Evolutionary conservation across 1,140 invertebrate genomes (phyloP).

Genomic region (Drosophila mauritiana): DNA sequence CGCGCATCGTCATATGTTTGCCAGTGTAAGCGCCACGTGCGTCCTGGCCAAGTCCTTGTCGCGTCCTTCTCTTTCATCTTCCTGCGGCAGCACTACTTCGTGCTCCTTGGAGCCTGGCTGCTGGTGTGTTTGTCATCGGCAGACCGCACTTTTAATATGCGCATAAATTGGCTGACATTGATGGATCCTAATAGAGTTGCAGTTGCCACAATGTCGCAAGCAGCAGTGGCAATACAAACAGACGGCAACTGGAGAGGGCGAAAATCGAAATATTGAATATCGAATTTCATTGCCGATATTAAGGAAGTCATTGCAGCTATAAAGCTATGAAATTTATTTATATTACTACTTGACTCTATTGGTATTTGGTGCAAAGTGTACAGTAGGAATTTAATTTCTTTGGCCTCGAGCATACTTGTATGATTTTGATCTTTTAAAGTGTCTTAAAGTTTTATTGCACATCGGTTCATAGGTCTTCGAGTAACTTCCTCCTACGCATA

Average conservation of each 20-base stretch:
- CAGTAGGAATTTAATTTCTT: too few species aligned
- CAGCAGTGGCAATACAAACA: conserved; percentile 22
- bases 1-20: conserved; percentile 66
- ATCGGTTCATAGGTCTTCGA: conserved; percentile 20
- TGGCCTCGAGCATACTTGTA: too few species aligned
- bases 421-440: too few species aligned
- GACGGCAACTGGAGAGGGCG: background rate
- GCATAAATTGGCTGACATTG: conserved; percentile 82
- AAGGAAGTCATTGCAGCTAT: background rate
- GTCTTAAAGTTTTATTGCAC: conserved; percentile 7
- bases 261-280: background rate
- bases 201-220: conserved; percentile 33
- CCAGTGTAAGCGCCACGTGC: conserved; percentile 54
- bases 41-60: conserved; percentile 28
- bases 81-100: background rate
- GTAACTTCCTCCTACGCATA: background rate
- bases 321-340: background rate
- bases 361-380: too few species aligned
- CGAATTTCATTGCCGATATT: background rate
- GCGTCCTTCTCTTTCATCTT: background rate
- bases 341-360: background rate
- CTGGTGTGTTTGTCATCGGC: conserved; percentile 71
- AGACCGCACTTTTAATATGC: conserved; percentile 82
- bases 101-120: conserved; percentile 16
- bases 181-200: conserved; percentile 81